These are phyloP conservation scores for Trachemys scripta DNA, from an alignment of 2,113 vertebrate genomes.

Conservation along the genomic window DNA sequence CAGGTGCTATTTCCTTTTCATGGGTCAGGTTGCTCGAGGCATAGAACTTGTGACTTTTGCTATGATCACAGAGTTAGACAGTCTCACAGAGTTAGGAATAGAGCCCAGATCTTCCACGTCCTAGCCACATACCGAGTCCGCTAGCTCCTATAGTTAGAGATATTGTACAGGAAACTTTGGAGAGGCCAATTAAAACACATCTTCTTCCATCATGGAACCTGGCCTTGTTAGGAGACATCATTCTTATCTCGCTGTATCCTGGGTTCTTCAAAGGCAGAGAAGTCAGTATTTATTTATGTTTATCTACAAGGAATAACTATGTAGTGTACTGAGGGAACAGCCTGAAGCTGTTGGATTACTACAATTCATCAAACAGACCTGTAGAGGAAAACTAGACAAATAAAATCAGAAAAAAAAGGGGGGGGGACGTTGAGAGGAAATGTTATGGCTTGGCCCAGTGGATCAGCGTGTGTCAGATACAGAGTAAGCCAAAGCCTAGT, in stretches of 20 bases:
- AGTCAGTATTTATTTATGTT: not conserved
- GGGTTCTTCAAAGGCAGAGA: not conserved
- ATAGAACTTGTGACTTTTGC: not conserved
- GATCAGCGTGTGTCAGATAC: not conserved
- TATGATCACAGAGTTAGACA: not conserved
- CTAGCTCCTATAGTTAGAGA: not conserved
- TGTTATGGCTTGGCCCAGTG: not conserved
- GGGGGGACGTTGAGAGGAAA: not conserved
- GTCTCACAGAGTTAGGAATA: not conserved
- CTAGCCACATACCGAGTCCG: rapidly evolving
- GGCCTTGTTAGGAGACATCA: not conserved
- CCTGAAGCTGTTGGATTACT: not conserved
- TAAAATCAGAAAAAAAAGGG: not conserved
- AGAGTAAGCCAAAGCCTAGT: not conserved
- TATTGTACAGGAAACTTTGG: not conserved
- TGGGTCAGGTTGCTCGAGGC: not conserved
- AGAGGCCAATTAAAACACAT: not conserved
- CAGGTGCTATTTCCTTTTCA: not conserved
- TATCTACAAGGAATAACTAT: not conserved
- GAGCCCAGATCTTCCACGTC: not conserved
- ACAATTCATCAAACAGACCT: not conserved
- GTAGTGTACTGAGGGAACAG: not conserved
- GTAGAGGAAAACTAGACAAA: not conserved
- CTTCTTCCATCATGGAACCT: not conserved
- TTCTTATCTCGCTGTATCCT: rapidly evolving